Base-by-base conservation (phyloP, 2,888 invertebrate genomes). In the Lumbricus terrestris region DNA sequence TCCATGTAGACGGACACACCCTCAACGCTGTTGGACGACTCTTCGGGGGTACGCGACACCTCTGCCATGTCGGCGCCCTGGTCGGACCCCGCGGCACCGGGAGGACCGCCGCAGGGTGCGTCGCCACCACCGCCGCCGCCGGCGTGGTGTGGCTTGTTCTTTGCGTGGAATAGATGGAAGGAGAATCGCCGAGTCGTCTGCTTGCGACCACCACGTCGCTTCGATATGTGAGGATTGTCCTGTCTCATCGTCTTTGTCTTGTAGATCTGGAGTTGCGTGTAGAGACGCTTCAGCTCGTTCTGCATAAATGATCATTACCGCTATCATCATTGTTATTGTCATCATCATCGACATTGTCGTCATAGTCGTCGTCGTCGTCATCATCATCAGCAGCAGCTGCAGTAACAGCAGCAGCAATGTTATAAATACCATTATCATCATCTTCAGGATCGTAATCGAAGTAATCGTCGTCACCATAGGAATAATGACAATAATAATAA, bases 221-320 rank as follows among this genome's bases (percentile, higher is more conserved):
- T 98, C 93, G 97, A 97, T 95, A 98, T 98, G 96, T 98, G 98
- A 90, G 98, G 98, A 96, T 98, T 98, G 96, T 98, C 98, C 93
- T 97, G 97, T 92, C 98, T 96, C 95, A 98, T 96, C 38, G 97
- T 98, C 96, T 98, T 98, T 95, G 97, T 97, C 94, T 98, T 97
- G 94, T 98, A 96, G 93, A 98, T 97, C 95, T 98, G 98, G 93
- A 98, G 96, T 95, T 98, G 98, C 91, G 98, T 97, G 96, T 98
- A 98, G 92, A 98, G 96, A 93, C 97, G 96, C 93, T 96, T 96
- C 92, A 96, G 94, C 94, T 96, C 96, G 90, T 96, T 96, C 96
- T 96, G 94, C 33, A 94, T 93, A 82, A 90, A 35, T 34, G 37
- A 85, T 16, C 18, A 16, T 42, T 18, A 42, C 18, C 42, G 16